These are phyloP conservation scores for Villa cingulata DNA, from an alignment of 2,888 invertebrate species.

Conservation along the genomic window DNA sequence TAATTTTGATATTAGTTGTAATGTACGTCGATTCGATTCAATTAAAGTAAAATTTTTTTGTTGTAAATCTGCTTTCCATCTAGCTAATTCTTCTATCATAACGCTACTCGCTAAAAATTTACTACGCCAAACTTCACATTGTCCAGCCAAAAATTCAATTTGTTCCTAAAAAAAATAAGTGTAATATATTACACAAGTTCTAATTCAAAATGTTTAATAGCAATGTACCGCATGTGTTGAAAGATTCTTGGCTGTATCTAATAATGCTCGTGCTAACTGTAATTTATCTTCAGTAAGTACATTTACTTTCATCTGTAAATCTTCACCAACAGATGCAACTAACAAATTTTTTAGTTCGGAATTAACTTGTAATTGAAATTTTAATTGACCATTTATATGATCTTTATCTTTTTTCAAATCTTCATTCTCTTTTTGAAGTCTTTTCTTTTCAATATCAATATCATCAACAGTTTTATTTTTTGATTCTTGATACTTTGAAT, in stretches of 20 bases:
- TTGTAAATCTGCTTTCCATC: conserved; percentile 67
- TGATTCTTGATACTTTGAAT: conserved; percentile 32
- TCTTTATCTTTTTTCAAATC: conserved; percentile 53
- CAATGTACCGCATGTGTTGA: conserved; percentile 58
- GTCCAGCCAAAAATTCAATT: conserved; percentile 83
- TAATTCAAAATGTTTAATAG: not conserved
- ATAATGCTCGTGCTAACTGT: conserved; percentile 68
- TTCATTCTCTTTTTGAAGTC: conserved; percentile 44
- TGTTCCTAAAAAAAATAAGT: conserved; percentile 45
- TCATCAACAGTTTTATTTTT: conserved; percentile 25
- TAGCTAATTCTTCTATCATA: conserved; percentile 83
- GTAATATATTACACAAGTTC: not conserved
- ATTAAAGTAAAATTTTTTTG: conserved; percentile 38
- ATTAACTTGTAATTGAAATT: conserved; percentile 80
- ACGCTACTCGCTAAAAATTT: conserved; percentile 91
- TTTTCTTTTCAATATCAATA: conserved; percentile 10
- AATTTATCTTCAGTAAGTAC: conserved; percentile 85
- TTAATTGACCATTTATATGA: conserved; percentile 64
- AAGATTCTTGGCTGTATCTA: conserved; percentile 73
- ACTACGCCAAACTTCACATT: conserved; percentile 93
- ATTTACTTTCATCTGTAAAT: conserved; percentile 78
- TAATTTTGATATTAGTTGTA: conserved; percentile 31
- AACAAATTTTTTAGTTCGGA: conserved; percentile 82
- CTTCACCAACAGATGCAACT: conserved; percentile 91
- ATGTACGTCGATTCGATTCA: conserved; percentile 29